A percentile compares a stretch with the other conserved stretches of the same genome.
Conservation (phyloP, 2,113 vertebrate genomes). For the Takifugu bimaculatus region DNA sequence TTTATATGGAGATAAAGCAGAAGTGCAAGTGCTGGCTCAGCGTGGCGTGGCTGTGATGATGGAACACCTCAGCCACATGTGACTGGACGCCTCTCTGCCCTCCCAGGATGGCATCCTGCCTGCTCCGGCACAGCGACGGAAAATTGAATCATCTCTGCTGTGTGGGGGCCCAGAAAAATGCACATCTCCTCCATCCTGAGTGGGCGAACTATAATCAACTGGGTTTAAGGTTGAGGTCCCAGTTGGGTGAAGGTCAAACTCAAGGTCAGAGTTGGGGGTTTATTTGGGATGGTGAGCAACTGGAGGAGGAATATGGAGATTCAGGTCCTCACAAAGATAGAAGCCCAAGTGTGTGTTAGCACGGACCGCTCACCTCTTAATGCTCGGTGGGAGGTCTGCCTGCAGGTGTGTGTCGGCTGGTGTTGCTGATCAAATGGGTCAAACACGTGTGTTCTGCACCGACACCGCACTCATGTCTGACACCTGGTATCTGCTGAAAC, state of each 20-base stretch:
- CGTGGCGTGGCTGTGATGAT: slow-evolving; percentile 51
- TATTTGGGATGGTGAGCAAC: neutral
- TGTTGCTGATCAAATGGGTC: no score
- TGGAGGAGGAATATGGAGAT: no score
- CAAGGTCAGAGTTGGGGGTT: neutral
- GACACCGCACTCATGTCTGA: neutral
- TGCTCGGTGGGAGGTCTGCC: no score
- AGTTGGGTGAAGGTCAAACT: no score
- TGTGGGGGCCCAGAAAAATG: no score
- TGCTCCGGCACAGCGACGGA: slow-evolving; percentile 23
- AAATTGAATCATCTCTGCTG: slow-evolving; percentile 12
- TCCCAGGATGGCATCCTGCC: slow-evolving; percentile 13
- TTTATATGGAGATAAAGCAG: slow-evolving; percentile 22
- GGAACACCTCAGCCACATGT: slow-evolving; percentile 12
- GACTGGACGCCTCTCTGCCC: slow-evolving; percentile 40
- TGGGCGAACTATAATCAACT: neutral
- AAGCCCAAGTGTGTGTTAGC: no score
- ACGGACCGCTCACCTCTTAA: no score
- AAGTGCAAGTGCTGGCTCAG: slow-evolving; percentile 51
- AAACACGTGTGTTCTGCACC: no score
- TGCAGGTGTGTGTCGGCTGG: no score
- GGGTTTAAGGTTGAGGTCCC: no score
- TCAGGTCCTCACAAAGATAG: no score
- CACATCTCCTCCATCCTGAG: slow-evolving; percentile 8
- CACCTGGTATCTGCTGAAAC: slow-evolving; percentile 11